phyloP scores from a whole-genome alignment of 2,797 vertebrate species.

The Hybognathus amarus region DNA sequence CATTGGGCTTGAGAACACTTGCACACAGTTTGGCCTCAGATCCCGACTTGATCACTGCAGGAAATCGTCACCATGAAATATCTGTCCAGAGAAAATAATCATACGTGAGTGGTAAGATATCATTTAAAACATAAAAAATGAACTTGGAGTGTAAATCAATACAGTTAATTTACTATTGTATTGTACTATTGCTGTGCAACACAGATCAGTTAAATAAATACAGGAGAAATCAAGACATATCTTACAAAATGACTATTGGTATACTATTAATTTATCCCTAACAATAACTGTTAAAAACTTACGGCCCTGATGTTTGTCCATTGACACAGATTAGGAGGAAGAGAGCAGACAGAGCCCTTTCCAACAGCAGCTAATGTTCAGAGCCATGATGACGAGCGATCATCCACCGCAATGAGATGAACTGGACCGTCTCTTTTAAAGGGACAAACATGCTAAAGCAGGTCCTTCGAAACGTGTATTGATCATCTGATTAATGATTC shows the following conservation, averaged over 20 bases:
- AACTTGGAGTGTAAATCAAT: neutral
- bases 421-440: no score
- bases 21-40: conserved; percentile 65
- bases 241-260: no score
- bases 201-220: neutral
- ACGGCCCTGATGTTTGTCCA: no score
- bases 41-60: conserved; percentile 69
- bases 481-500: no score
- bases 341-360: no score
- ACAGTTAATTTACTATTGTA: neutral
- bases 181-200: neutral
- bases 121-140: neutral
- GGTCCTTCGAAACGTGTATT: no score
- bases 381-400: no score
- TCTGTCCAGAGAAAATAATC: conserved; percentile 55
- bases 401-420: no score
- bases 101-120: neutral
- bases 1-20: conserved; percentile 68
- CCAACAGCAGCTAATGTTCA: no score
- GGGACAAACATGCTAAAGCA: no score
- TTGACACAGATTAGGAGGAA: no score
- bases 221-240: neutral
- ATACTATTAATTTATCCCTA: neutral
- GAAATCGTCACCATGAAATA: conserved; percentile 72
- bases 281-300: no score